Evolutionary conservation across 2,888 invertebrate species (phyloP).

Genomic region (Caenorhabditis sinica): DNA sequence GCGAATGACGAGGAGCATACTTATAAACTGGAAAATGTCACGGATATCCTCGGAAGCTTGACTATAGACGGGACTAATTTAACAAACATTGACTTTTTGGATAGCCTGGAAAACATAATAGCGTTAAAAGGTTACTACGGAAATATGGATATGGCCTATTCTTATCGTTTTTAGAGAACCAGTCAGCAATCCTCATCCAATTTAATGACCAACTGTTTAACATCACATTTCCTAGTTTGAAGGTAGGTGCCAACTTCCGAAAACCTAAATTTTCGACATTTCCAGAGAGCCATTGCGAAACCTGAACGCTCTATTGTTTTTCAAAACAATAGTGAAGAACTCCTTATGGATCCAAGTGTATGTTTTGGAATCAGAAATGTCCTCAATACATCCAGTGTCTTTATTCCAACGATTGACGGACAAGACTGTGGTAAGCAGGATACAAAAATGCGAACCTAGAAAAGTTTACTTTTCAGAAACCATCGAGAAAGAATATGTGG

Average conservation of each 20-base stretch:
- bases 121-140: conserved; percentile 21
- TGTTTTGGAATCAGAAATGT: conserved; percentile 26
- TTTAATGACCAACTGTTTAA: background rate
- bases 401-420: conserved; percentile 34
- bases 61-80: conserved; percentile 2
- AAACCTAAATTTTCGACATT: background rate
- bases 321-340: conserved; percentile 34
- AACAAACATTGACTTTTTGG: conserved; percentile 2
- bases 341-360: conserved; percentile 11
- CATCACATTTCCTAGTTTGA: conserved; percentile 2
- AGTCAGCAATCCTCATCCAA: background rate
- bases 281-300: conserved; percentile 29
- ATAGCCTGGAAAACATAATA: background rate
- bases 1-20: background rate
- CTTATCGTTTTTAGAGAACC: background rate
- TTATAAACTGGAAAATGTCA: background rate
- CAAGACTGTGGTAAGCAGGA: conserved; percentile 22
- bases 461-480: background rate
- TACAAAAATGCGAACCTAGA: background rate
- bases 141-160: no score
- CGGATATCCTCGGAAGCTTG: background rate
- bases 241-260: conserved; percentile 1
- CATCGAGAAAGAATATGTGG: background rate
- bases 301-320: conserved; percentile 7
- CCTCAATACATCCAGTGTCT: conserved; percentile 5